phyloP scores from a whole-genome alignment of 2,113 vertebrate species.

The Donacobius atricapilla region DNA sequence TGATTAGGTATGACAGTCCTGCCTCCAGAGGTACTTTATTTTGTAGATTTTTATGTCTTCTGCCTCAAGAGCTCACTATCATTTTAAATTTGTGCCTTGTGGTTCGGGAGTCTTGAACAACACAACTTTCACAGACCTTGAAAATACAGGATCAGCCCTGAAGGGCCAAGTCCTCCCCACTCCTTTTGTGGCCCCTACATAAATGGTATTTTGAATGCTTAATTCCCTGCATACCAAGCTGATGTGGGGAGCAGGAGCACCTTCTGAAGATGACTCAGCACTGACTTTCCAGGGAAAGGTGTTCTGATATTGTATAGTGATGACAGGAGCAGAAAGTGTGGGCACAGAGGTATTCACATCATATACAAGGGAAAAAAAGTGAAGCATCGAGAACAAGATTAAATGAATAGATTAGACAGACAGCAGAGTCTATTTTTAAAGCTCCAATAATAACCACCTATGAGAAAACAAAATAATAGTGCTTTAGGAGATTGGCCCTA shows the following conservation, averaged over 20 bases:
- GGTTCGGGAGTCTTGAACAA: neutral
- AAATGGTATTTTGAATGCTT: neutral
- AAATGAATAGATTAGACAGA: conserved; percentile 7
- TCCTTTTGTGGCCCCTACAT: neutral
- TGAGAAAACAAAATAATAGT: neutral
- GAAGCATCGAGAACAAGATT: neutral
- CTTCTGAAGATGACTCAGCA: conserved; percentile 15
- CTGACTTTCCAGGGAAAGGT: neutral
- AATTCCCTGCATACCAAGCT: neutral
- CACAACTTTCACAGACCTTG: neutral
- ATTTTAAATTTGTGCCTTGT: neutral
- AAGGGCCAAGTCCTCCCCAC: neutral
- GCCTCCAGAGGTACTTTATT: neutral
- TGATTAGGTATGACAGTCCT: neutral
- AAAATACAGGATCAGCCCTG: neutral
- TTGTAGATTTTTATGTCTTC: neutral
- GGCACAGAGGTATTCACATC: neutral
- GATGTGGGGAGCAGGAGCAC: neutral
- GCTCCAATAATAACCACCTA: conserved; percentile 1
- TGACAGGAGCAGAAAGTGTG: neutral
- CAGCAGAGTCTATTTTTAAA: conserved; percentile 26
- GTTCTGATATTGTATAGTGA: neutral
- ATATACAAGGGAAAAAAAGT: neutral
- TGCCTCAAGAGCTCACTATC: neutral
- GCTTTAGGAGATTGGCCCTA: neutral